Evolutionary conservation across 2,113 vertebrate genomes (phyloP).

Genomic region (Anser brachyrhynchus): DNA sequence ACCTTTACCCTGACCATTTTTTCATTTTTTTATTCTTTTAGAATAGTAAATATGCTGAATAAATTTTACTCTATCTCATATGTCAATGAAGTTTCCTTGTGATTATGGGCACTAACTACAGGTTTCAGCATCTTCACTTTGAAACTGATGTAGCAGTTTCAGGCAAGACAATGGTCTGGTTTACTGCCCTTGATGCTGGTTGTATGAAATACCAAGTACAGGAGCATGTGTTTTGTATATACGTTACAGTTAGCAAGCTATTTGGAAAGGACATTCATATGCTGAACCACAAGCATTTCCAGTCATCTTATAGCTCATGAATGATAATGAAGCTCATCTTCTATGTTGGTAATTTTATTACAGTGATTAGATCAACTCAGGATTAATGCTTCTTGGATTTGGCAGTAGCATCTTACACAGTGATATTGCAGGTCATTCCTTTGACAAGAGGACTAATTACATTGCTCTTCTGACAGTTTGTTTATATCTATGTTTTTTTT

Average conservation of each 20-base stretch:
- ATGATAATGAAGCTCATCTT: background rate
- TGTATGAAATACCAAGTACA: background rate
- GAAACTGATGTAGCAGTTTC: background rate
- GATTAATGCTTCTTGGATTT: background rate
- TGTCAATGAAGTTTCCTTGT: background rate
- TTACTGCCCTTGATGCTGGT: background rate
- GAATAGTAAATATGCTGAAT: background rate
- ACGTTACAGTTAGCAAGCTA: background rate
- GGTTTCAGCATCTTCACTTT: background rate
- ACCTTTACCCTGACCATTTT: background rate
- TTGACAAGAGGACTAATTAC: background rate
- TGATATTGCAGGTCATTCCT: background rate
- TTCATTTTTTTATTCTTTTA: background rate
- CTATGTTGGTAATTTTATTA: background rate
- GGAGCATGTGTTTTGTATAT: background rate
- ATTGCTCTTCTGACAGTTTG: background rate
- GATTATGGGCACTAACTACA: background rate
- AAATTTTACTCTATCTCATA: background rate
- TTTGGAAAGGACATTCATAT: background rate
- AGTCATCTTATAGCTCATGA: background rate
- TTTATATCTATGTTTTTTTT: background rate
- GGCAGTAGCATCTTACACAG: background rate
- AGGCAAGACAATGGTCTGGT: rapidly evolving
- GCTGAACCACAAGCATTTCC: background rate
- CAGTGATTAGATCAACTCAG: background rate